Evolutionary conservation across 2,113 vertebrate species (phyloP).

Genomic region (Polypterus senegalus): DNA sequence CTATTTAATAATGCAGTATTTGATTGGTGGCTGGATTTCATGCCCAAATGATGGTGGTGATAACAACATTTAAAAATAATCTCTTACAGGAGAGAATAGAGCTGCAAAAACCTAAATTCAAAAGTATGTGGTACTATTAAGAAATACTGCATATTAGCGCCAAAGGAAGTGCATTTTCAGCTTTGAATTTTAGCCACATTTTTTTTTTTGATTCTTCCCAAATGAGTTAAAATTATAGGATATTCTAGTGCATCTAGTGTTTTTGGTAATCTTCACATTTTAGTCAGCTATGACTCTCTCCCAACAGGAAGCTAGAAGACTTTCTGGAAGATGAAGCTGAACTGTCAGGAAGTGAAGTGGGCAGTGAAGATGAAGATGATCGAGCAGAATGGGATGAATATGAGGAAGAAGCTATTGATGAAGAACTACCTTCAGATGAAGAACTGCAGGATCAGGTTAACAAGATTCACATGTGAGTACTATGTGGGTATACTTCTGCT

Average conservation of each 20-base stretch:
- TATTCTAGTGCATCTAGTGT: background rate
- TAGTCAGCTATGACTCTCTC: background rate
- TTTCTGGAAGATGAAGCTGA: conserved; percentile 91
- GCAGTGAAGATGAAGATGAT: conserved; percentile 76
- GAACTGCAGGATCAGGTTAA: conserved; percentile 84
- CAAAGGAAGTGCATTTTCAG: too few species aligned
- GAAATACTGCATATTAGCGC: too few species aligned
- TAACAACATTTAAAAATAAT: too few species aligned
- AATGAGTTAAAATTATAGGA: background rate
- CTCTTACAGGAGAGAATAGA: too few species aligned
- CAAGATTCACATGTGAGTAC: conserved; percentile 87
- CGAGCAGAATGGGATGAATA: conserved; percentile 69
- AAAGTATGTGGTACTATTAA: too few species aligned
- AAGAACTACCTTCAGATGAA: conserved; percentile 75
- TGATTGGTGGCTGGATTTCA: too few species aligned
- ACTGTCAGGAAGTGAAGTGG: conserved; percentile 81
- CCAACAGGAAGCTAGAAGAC: conserved; percentile 58
- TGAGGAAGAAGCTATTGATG: conserved; percentile 78
- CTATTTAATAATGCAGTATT: too few species aligned
- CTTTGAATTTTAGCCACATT: too few species aligned
- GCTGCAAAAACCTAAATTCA: too few species aligned
- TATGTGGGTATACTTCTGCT: too few species aligned
- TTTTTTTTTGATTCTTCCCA: background rate
- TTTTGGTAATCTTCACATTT: background rate
- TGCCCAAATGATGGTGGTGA: too few species aligned